Conservation (phyloP, 2,113 vertebrate species). For the Ranitomeya variabilis region DNA sequence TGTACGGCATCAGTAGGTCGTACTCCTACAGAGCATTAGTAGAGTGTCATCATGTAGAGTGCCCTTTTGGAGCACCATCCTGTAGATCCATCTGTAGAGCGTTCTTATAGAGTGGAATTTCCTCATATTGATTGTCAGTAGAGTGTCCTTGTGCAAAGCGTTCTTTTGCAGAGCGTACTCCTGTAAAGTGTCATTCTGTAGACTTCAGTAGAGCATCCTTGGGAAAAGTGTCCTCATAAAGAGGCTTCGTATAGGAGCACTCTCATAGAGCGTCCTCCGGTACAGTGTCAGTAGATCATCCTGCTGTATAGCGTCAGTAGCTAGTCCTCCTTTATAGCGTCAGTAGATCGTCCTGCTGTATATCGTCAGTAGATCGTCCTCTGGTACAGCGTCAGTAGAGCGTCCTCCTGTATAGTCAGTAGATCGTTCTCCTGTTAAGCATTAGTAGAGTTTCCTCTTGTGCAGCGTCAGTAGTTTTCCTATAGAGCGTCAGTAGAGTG, state of each 20-base stretch:
- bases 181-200: neutral
- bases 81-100: no score
- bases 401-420: no score
- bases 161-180: neutral
- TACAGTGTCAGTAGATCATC: no score
- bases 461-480: neutral
- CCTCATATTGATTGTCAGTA: neutral
- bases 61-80: neutral
- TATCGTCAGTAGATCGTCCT: no score
- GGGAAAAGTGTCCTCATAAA: neutral
- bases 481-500: no score
- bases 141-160: no score
- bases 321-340: no score
- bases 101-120: no score
- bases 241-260: neutral
- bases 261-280: neutral
- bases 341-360: neutral
- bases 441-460: neutral
- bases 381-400: no score
- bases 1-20: neutral
- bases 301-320: no score
- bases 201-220: no score
- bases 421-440: neutral
- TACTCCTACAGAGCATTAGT: neutral
- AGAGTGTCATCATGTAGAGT: neutral